These are phyloP conservation scores for Aspiorhynchus laticeps DNA, from an alignment of 2,113 vertebrate species.

Conservation along the genomic window DNA sequence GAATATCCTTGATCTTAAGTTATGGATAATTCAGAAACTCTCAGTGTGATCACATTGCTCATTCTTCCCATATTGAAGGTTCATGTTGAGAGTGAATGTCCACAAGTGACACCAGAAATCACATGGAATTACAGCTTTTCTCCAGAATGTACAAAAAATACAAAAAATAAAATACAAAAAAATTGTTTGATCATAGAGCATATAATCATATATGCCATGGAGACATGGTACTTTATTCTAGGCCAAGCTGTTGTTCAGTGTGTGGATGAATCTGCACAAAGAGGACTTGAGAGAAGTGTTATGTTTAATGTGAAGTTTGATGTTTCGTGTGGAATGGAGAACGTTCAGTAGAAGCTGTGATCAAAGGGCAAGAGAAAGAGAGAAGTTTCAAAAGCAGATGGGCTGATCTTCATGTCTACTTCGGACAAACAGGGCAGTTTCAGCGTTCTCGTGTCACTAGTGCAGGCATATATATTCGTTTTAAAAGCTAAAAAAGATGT, in stretches of 20 bases:
- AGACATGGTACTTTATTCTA: not conserved
- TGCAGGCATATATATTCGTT: not conserved
- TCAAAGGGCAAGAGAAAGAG: constrained; percentile 18
- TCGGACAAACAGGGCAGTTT: constrained; percentile 23
- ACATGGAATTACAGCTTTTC: not conserved
- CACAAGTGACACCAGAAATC: not conserved
- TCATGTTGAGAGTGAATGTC: not conserved
- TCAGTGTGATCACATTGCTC: not conserved
- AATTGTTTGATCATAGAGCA: not conserved
- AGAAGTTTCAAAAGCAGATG: constrained; percentile 25
- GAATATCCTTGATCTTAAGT: not conserved
- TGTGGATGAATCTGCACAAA: constrained; percentile 5
- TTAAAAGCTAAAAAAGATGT: not conserved
- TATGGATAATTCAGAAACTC: not conserved
- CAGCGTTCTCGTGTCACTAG: not conserved
- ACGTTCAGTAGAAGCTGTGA: constrained; percentile 35
- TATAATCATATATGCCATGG: not conserved
- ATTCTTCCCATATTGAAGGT: not conserved
- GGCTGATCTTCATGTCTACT: constrained; percentile 3
- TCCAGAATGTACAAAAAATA: not conserved
- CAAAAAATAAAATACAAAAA: not conserved
- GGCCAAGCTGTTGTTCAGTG: not conserved
- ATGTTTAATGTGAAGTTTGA: constrained; percentile 30
- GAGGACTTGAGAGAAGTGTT: not conserved
- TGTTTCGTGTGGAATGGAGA: constrained; percentile 8